A percentile compares a stretch with the other conserved stretches of the same genome.
Evolutionary conservation across 1,140 invertebrate species (phyloP).

Genomic region (Nautilus pompilius): DNA sequence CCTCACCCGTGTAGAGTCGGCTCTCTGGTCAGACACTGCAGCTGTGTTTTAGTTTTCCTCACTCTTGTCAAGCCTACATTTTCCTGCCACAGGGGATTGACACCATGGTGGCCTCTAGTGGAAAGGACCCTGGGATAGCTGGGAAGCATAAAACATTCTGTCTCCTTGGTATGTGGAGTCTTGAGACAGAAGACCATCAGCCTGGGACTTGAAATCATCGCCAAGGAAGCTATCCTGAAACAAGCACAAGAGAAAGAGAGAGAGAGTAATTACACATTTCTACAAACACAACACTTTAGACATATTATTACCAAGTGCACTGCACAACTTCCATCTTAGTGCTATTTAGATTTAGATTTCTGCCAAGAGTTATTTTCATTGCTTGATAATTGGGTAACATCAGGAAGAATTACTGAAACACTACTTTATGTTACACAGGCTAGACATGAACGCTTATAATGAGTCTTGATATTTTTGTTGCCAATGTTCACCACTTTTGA

Average conservation of each 20-base stretch:
- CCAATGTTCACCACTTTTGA: no score
- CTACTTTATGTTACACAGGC: no score
- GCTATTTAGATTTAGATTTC: no score
- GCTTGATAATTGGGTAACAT: no score
- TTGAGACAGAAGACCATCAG: conserved; percentile 90
- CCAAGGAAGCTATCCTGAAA: conserved; percentile 78
- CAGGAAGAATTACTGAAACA: no score
- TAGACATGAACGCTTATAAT: no score
- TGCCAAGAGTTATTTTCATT: no score
- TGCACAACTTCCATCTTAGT: no score
- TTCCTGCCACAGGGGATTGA: conserved; percentile 5
- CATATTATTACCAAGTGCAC: no score
- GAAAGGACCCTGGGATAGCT: conserved; percentile 59
- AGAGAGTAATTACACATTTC: neutral
- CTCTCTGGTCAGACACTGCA: conserved; percentile 4
- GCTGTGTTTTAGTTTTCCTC: neutral
- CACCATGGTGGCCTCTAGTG: conserved; percentile 28
- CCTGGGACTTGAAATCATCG: conserved; percentile 88
- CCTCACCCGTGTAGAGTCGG: conserved; percentile 1
- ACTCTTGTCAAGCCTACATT: conserved; percentile 3
- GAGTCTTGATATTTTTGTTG: no score
- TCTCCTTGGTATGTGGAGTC: conserved; percentile 90
- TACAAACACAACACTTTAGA: no score
- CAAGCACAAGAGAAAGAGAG: neutral
- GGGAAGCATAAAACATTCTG: conserved; percentile 65